Base-by-base conservation (phyloP, 2,797 vertebrate genomes). In the Dendrocincla tyrannina region DNA sequence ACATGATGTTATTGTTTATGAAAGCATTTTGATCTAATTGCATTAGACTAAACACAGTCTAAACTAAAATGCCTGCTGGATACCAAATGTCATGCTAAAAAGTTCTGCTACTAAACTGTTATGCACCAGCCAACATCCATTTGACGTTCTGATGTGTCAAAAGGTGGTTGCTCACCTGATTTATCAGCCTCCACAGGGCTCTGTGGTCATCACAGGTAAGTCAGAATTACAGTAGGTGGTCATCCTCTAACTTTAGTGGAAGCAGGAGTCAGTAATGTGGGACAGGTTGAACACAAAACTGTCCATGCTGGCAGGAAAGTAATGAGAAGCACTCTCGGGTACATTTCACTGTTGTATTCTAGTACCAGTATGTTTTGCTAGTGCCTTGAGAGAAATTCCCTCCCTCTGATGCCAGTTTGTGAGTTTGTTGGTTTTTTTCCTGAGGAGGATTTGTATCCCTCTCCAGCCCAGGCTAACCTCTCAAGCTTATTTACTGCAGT, bases 351-450 rank as follows among this genome's bases (percentile, higher is more conserved):
- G 17, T 16, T 87, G 17, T 15, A 39, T 56, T 84, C 33, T n/a
- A 70, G 47, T 24, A 39, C 16, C 13, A 44, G 13, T 10, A 44
- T 16, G 3, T 70, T 55, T 35, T 63, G 23, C 17, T 53, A 32
- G 4, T 17, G 9, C 28, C 46, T 60, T 41, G 22, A 85, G 52
- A 77, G 24, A 72, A 85, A 67, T 62, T 75, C 53, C 44, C 22
- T 55, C 13, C 3, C 25, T 55, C 24, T 23, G 16, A 44, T 11
- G 14, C 11, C 33, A 14, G 1, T 80, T 66, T n/a, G n/a, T 32
- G 11, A 10, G 0, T 39, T 39, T 35, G 35, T 35, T 35, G 0
- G 0, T 42, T 41, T 79, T 72, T 76, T 76, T 10, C 25, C 42
- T 62, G n/a, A 82, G 68, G 23, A 73, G 39, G 28, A 85, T 52